Percentiles rank a stretch among this genome's conserved stretches.
Evolutionary conservation across 2,888 invertebrate species (phyloP).

Genomic region (Chrysomela aeneicollis): DNA sequence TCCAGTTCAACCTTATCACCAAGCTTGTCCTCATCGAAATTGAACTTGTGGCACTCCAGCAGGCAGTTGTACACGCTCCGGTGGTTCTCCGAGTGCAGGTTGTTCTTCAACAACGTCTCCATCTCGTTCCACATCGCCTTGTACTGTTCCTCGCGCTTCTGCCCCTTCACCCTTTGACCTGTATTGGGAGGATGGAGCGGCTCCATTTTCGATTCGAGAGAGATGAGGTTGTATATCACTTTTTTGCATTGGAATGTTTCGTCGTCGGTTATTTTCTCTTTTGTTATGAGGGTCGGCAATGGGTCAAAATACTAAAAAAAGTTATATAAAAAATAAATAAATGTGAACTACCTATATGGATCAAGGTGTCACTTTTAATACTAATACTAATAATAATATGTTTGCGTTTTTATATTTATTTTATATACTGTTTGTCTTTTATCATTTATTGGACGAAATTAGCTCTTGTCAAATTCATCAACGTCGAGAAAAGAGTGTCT

Average conservation of each 20-base stretch:
- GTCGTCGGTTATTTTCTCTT: conserved; percentile 84
- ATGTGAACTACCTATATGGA: no score
- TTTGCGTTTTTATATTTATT: no score
- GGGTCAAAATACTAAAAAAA: conserved; percentile 78
- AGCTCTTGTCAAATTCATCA: no score
- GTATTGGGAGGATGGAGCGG: conserved; percentile 76
- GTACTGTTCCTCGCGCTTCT: conserved; percentile 88
- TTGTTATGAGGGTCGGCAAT: conserved; percentile 78
- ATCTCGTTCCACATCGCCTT: conserved; percentile 88
- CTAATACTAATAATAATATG: no score
- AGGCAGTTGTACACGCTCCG: conserved; percentile 80
- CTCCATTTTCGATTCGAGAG: conserved; percentile 85
- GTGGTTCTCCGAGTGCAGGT: conserved; percentile 81
- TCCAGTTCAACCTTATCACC: conserved; percentile 69
- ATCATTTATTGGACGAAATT: no score
- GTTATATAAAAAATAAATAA: conserved; percentile 1
- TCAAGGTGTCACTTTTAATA: no score
- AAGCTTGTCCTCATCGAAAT: conserved; percentile 66
- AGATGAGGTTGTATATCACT: conserved; percentile 81
- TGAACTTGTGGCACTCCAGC: conserved; percentile 75
- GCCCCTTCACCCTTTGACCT: conserved; percentile 69
- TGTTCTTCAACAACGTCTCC: conserved; percentile 81
- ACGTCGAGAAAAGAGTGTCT: no score
- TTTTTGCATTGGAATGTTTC: conserved; percentile 88
- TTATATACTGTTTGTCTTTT: no score